Base-by-base conservation (phyloP, 2,888 invertebrate species). In the Drosophila kanekoi region DNA sequence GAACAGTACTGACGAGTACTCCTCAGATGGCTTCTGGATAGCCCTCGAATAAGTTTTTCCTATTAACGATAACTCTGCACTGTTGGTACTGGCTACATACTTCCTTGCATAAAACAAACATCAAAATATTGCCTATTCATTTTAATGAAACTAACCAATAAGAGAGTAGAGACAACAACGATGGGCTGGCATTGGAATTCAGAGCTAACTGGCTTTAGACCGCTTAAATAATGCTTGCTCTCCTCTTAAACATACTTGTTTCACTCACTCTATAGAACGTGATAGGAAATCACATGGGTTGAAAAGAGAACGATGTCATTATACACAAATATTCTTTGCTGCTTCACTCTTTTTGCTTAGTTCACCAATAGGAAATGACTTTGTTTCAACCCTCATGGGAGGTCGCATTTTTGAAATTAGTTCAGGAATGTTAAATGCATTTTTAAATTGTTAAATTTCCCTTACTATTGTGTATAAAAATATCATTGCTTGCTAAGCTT, bases 1-100 rank as follows among this genome's bases (percentile, higher is more conserved):
- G 92, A 92, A 92, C 92, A 92, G 92, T 91, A 92, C 92, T 92
- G 92, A 92, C 92, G 92, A 92, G 92, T 92, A 90, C 92, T 92
- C 92, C 92, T 92, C 91, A 92, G 91, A 92, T 92, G 91, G 92
- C 92, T 92, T 92, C 92, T 92, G 92, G 92, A 92, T 92, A 92
- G 92, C 92, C 92, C 92, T 92, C 92, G 91, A 91, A 91, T 91
- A 91, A 91, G 90, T 91, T 92, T 92, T 92, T 90, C 90, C 91
- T 88, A 90, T 91, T 87, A 90, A 90, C 83, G 87, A 81, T 89
- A 80, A 89, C 86, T 86, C 73, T 87, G 79, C 81, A 79, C 86
- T 81, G 77, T 83, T 85, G 87, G 82, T 85, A 87, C 87, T 85
- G 82, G 82, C 87, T 83, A 79, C 79, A 87, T 77, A 83, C 87